These are phyloP conservation scores for Drosophila busckii DNA, from an alignment of 1,140 invertebrate genomes.

Conservation along the genomic window DNA sequence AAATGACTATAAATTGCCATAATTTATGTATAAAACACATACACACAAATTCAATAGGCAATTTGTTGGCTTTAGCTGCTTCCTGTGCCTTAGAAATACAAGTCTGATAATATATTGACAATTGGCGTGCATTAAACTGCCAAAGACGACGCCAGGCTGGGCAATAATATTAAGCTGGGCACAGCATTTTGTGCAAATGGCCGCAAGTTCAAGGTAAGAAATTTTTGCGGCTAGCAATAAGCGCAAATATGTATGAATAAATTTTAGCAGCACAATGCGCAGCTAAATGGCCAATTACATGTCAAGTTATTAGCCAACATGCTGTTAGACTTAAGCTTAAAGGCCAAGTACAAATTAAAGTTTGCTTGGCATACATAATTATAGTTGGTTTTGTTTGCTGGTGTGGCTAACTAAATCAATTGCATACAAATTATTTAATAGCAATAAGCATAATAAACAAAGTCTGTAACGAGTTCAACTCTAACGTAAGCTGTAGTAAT, in stretches of 20 bases:
- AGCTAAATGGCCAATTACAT: too few species aligned
- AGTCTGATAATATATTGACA: constrained; percentile 37
- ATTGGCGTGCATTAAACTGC: constrained; percentile 33
- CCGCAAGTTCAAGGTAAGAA: constrained; percentile 35
- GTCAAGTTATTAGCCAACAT: too few species aligned
- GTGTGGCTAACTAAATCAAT: constrained; percentile 60
- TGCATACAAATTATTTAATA: constrained; percentile 77
- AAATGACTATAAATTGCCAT: constrained; percentile 35
- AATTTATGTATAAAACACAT: constrained; percentile 26
- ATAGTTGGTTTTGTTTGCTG: too few species aligned
- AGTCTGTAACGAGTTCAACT: constrained; percentile 21
- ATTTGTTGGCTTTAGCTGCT: constrained; percentile 16
- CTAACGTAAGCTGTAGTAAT: constrained; percentile 1
- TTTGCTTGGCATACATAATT: too few species aligned
- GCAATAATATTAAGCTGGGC: constrained; percentile 24
- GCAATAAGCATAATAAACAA: constrained; percentile 76
- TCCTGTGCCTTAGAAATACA: constrained; percentile 16
- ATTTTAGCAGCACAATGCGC: background rate
- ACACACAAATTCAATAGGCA: constrained; percentile 5
- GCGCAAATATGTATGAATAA: background rate
- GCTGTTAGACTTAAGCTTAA: constrained; percentile 16
- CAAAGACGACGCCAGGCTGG: constrained; percentile 20
- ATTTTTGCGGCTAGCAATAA: constrained; percentile 7
- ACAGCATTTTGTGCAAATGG: constrained; percentile 32
- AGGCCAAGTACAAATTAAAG: constrained; percentile 52